Conservation (phyloP, 2,797 vertebrate genomes). For the Pangasius krempfi region DNA sequence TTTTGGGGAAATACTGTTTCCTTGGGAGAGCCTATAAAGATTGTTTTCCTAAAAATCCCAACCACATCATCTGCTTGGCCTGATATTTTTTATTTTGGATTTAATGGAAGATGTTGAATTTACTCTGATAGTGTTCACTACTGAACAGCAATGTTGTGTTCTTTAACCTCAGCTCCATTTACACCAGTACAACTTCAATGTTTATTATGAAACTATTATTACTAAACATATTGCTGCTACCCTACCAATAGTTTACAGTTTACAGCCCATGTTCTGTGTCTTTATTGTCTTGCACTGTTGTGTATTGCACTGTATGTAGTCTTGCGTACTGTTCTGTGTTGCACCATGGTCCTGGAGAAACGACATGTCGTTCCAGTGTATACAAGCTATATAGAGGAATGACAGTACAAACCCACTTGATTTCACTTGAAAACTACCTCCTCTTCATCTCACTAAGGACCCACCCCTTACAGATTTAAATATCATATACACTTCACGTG, state of each 20-base stretch:
- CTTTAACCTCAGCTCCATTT: not conserved
- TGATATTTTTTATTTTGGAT: not conserved
- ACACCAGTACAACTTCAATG: not conserved
- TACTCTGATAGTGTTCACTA: not conserved
- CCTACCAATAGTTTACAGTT: too few species aligned
- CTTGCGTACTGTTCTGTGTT: too few species aligned
- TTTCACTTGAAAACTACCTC: too few species aligned
- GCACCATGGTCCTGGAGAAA: too few species aligned
- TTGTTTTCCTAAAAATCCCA: not conserved
- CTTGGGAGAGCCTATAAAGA: slow-evolving; percentile 19
- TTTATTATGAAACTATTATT: not conserved
- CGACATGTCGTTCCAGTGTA: too few species aligned
- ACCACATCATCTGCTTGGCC: not conserved
- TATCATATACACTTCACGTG: not conserved
- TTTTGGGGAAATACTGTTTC: slow-evolving; percentile 45
- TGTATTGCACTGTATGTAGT: too few species aligned
- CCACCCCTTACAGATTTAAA: not conserved
- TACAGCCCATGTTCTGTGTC: too few species aligned
- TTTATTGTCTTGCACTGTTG: too few species aligned
- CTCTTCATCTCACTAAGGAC: too few species aligned
- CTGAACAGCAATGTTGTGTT: not conserved
- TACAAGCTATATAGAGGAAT: too few species aligned
- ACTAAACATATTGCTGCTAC: too few species aligned
- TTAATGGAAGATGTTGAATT: not conserved
- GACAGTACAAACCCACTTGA: too few species aligned